These are phyloP conservation scores for Lasioglossum vierecki DNA, from an alignment of 2,888 invertebrate genomes.

Conservation along the genomic window DNA sequence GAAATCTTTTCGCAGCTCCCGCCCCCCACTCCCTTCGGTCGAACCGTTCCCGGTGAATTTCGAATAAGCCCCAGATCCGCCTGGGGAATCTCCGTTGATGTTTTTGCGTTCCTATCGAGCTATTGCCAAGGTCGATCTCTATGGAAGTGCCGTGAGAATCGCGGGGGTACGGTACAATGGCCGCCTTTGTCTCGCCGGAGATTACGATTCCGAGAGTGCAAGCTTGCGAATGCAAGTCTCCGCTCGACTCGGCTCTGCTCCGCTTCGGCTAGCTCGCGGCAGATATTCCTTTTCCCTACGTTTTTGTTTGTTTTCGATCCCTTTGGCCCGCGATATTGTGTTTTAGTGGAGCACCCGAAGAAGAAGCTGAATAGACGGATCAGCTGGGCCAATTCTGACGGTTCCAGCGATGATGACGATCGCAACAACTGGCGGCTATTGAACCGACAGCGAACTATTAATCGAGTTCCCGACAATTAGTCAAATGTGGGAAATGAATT, in stretches of 20 bases:
- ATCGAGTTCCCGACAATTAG: conserved; percentile 23
- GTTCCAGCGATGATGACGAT: not conserved
- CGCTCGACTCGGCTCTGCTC: not conserved
- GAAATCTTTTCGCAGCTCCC: conserved; percentile 50
- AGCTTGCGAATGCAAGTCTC: conserved; percentile 25
- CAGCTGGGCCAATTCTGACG: not conserved
- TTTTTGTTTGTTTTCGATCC: not conserved
- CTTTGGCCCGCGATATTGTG: conserved; percentile 2
- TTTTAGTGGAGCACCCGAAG: conserved; percentile 11
- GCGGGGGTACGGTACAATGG: conserved; percentile 35
- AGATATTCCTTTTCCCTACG: conserved; percentile 14
- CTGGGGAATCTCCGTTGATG: conserved; percentile 34
- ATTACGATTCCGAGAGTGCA: conserved; percentile 52
- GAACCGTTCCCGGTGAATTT: conserved; percentile 26
- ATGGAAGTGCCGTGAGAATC: conserved; percentile 46
- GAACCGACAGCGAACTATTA: conserved; percentile 21
- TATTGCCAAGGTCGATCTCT: conserved; percentile 53
- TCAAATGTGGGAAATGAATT: conserved; percentile 12
- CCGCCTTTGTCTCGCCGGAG: conserved; percentile 36
- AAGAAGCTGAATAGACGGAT: not conserved
- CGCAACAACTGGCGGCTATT: not conserved
- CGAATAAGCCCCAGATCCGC: conserved; percentile 44
- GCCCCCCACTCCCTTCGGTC: not conserved
- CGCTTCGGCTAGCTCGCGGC: conserved; percentile 13
- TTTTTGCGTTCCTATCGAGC: conserved; percentile 41